Conservation (phyloP, 2,113 vertebrate species). For the Ophiodon elongatus region DNA sequence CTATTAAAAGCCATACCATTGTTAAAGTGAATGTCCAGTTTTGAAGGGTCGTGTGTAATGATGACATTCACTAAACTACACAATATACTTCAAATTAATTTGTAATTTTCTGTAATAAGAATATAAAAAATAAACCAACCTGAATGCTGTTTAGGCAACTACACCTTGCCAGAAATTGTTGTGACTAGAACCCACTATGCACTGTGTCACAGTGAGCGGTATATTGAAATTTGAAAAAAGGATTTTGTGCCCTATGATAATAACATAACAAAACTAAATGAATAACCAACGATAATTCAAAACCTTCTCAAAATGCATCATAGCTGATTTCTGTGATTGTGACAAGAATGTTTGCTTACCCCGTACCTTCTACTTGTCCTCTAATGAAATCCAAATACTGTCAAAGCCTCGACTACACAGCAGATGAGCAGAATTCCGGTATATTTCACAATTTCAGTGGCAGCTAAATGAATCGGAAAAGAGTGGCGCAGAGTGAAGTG, state of each 20-base stretch:
- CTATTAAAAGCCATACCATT: background rate
- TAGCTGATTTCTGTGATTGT: background rate
- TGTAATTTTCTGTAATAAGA: background rate
- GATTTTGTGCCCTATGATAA: background rate
- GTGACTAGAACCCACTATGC: background rate
- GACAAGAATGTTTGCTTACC: background rate
- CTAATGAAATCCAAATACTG: constrained; percentile 27
- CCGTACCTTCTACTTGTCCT: background rate
- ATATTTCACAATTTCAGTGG: constrained; percentile 44
- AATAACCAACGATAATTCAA: background rate
- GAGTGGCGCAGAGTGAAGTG: constrained; percentile 5
- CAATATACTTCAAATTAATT: background rate
- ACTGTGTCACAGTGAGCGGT: background rate
- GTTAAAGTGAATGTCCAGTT: background rate
- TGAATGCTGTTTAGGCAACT: background rate
- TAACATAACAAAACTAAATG: background rate
- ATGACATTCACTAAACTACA: background rate
- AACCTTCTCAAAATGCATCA: background rate
- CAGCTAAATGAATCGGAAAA: constrained; percentile 51
- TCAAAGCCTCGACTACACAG: background rate
- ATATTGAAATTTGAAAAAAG: background rate
- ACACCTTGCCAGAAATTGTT: background rate
- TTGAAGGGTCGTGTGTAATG: background rate
- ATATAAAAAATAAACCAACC: background rate
- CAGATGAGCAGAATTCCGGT: constrained; percentile 8